Base-by-base conservation (phyloP, 2,888 invertebrate genomes). In the Macrosiphum euphorbiae region DNA sequence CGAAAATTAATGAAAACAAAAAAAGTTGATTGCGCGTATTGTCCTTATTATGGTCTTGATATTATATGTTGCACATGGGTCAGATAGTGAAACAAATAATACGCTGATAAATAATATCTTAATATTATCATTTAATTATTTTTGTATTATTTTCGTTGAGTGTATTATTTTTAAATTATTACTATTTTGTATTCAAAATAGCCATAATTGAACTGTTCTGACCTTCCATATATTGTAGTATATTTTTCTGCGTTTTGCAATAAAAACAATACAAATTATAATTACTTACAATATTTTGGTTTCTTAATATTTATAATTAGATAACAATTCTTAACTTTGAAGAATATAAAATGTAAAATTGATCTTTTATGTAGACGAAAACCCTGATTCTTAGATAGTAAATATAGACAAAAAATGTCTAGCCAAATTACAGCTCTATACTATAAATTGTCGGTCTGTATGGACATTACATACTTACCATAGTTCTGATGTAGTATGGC, bases 391-490 rank as follows among this genome's bases (percentile, higher is more conserved):
- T 55, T 55, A 4, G 10, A 47, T 47, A 47, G 11, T 47, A 47
- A 47, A 47, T 0, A 11, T 20, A 52, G 5, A 35, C 35, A 35
- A 10, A 67, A 44, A 67, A 35, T 1, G 16, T 16, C n/a, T 35
- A 5, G 35, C 7, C 16, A 47, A 47, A 47, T 47, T 47, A 47
- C 24, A n/a, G 1, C 1, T 35, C 7, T 78, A 35, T 78, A 35
- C 1, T 47, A 10, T 47, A 35, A 61, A 35, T 8, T 78, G 8
- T 78, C 7, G 8, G 20, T 0, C 8, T 8, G 16, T 20, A 20
- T 35, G 2, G 78, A 35, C 35, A 7, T 78, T 20, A 8, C 35
- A 55, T 85, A 92, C 92, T 92, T 20, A 87, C 92, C 41, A 92
- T 67, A 10, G 61, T 50, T 55, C 10, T 16, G 50, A 67, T 35